A percentile compares a stretch with the other conserved stretches of the same genome.
phyloP scores from a whole-genome alignment of 1,140 invertebrate species.

The Monochamus saltuarius region DNA sequence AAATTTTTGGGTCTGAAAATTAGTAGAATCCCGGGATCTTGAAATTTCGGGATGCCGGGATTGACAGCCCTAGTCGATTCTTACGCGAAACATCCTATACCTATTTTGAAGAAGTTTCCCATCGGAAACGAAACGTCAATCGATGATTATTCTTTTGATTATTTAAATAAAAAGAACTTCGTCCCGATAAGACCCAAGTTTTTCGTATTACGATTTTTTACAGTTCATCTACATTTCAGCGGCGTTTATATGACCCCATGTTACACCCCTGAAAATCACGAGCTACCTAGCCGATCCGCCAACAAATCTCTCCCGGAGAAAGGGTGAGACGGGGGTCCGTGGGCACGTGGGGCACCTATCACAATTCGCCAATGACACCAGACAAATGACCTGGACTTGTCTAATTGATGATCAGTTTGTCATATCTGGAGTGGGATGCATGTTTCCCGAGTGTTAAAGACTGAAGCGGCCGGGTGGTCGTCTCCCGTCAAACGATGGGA shows the following conservation, averaged over 20 bases:
- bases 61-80: no score
- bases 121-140: no score
- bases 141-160: no score
- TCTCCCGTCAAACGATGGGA: conserved; percentile 17
- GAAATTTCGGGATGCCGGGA: no score
- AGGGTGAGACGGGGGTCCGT: no score
- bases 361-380: conserved; percentile 41
- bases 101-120: no score
- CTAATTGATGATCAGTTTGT: conserved; percentile 44
- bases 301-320: conserved; percentile 23
- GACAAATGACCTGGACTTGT: conserved; percentile 40
- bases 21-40: no score
- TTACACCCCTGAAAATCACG: neutral
- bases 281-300: conserved; percentile 13
- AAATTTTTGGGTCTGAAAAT: no score
- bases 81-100: no score
- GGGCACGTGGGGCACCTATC: conserved; percentile 28
- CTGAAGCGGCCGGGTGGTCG: conserved; percentile 27
- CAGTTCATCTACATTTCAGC: neutral
- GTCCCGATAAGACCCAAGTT: no score
- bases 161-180: no score
- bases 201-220: no score
- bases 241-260: neutral
- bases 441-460: conserved; percentile 34
- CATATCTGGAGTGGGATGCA: conserved; percentile 42